Conservation (phyloP, 2,797 vertebrate species). For the Lutra lutra region DNA sequence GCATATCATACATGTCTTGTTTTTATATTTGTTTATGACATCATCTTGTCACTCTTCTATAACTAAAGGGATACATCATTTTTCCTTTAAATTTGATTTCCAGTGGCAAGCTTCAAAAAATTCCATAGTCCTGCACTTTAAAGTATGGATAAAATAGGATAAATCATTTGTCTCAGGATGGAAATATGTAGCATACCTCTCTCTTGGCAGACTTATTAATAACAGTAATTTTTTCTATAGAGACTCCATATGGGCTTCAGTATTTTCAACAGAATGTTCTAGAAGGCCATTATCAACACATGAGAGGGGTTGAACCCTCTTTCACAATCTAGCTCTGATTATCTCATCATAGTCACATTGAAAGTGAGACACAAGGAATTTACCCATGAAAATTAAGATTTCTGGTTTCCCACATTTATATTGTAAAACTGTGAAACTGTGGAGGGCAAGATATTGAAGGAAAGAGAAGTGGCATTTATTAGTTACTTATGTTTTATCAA, state of each 20-base stretch:
- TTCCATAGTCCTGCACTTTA: neutral
- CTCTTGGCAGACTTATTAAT: neutral
- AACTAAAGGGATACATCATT: neutral
- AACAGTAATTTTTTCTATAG: neutral
- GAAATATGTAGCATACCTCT: neutral
- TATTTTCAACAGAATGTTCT: neutral
- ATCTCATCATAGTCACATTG: neutral
- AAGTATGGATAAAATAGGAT: neutral
- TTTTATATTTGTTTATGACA: neutral
- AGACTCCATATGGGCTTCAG: neutral
- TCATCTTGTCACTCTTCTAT: neutral
- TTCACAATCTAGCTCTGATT: neutral
- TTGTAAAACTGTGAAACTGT: neutral
- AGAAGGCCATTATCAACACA: neutral
- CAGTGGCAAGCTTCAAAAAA: neutral
- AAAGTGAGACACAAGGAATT: neutral
- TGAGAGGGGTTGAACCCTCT: neutral
- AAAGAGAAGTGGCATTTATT: neutral
- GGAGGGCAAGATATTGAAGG: neutral
- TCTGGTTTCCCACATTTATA: neutral
- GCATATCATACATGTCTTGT: neutral
- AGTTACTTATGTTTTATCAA: neutral
- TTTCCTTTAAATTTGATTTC: slow-evolving; percentile 46
- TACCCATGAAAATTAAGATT: neutral
- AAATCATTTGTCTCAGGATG: neutral